Evolutionary conservation across 2,888 invertebrate species (phyloP).

Genomic region (Camptogramma bilineatum): DNA sequence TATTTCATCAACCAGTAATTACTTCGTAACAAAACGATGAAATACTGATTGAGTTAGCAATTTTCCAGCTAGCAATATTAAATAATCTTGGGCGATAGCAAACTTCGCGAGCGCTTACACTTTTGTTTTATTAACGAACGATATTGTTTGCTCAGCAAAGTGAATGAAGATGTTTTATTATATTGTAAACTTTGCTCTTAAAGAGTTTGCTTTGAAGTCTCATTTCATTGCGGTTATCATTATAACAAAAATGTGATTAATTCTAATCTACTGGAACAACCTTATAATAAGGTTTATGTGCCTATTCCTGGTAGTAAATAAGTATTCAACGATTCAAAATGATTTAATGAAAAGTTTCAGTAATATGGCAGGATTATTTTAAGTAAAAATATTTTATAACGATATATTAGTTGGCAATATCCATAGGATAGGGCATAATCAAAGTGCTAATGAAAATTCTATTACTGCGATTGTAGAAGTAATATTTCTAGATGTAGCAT

Average conservation of each 20-base stretch:
- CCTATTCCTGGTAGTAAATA: background rate
- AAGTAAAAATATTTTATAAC: too few species aligned
- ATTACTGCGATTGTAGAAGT: too few species aligned
- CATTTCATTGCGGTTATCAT: constrained; percentile 17
- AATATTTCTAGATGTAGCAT: too few species aligned
- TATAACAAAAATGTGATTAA: background rate
- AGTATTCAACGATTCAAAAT: too few species aligned
- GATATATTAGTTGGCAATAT: too few species aligned
- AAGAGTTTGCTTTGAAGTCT: constrained; percentile 31
- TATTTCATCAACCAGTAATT: constrained; percentile 11
- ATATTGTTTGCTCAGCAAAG: constrained; percentile 30
- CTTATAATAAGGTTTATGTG: background rate
- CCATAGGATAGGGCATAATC: too few species aligned
- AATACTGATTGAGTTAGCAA: constrained; percentile 18
- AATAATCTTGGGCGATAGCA: constrained; percentile 21
- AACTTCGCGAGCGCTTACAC: constrained; percentile 32
- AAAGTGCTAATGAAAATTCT: too few species aligned
- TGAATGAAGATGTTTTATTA: constrained; percentile 33
- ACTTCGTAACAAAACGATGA: constrained; percentile 19
- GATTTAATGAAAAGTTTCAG: too few species aligned
- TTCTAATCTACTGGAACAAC: background rate
- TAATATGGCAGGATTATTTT: too few species aligned
- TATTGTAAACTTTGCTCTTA: constrained; percentile 34
- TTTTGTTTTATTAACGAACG: constrained; percentile 31
- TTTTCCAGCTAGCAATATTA: constrained; percentile 23